Evolutionary conservation across 2,888 invertebrate species (phyloP).

Genomic region (Lasioglossum oenotherae): DNA sequence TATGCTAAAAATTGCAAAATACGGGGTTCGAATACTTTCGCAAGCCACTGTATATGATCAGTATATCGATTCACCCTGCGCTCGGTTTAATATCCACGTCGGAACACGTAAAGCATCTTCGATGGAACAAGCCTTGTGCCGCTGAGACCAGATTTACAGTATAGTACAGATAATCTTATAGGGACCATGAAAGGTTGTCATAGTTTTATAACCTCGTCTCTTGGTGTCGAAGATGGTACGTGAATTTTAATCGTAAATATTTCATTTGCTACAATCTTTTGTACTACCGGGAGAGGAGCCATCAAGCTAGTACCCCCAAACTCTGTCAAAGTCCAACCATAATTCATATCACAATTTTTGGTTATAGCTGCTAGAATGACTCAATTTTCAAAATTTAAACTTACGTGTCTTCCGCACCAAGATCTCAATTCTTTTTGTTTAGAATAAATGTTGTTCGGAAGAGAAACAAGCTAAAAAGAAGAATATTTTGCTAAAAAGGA

Average conservation of each 20-base stretch:
- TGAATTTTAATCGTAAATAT: background rate
- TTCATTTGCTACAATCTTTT: background rate
- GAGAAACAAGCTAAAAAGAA: too few species aligned
- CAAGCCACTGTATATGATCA: background rate
- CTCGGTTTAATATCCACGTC: background rate
- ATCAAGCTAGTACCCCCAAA: background rate
- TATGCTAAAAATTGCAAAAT: background rate
- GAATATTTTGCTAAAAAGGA: background rate
- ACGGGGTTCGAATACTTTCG: background rate
- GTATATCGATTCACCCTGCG: background rate
- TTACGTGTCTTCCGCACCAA: too few species aligned
- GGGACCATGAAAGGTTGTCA: background rate
- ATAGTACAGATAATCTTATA: background rate
- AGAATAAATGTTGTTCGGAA: too few species aligned
- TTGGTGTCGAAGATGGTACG: background rate
- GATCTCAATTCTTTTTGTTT: background rate
- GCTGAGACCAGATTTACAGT: background rate
- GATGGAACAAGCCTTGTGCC: background rate
- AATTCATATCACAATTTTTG: too few species aligned
- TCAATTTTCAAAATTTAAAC: too few species aligned
- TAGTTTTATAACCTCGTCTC: background rate
- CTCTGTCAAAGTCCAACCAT: background rate
- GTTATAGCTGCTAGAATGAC: too few species aligned
- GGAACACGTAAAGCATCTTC: slow-evolving; percentile 13
- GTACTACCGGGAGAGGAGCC: background rate